phyloP scores from a whole-genome alignment of 2,797 vertebrate species.

The Parotocinclus haroldoi region DNA sequence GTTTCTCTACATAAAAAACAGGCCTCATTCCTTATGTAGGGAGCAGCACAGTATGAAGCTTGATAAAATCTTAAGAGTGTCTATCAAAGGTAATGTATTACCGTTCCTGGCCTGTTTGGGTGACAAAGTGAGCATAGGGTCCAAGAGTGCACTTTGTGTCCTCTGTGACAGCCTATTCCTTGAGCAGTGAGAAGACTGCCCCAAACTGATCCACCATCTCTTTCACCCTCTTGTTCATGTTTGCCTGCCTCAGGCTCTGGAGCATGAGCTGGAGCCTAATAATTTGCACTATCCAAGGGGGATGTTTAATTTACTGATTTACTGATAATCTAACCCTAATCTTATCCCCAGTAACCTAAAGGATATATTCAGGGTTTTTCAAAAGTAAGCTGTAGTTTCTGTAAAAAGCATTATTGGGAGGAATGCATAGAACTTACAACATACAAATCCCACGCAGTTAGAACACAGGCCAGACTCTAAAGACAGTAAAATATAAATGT shows the following conservation, averaged over 20 bases:
- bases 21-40: slow-evolving; percentile 55
- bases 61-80: slow-evolving; percentile 76
- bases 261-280: slow-evolving; percentile 51
- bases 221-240: slow-evolving; percentile 58
- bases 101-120: slow-evolving; percentile 78
- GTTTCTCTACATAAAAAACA: slow-evolving; percentile 13
- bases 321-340: too few relatives aligned
- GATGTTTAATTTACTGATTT: too few relatives aligned
- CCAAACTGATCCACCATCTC: slow-evolving; percentile 53
- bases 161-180: slow-evolving; percentile 58
- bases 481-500: too few relatives aligned
- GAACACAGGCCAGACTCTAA: too few relatives aligned
- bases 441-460: too few relatives aligned
- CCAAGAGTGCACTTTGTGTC: slow-evolving; percentile 50
- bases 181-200: slow-evolving; percentile 45
- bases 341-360: too few relatives aligned
- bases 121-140: slow-evolving; percentile 80
- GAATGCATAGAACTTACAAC: too few relatives aligned
- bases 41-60: slow-evolving; percentile 73
- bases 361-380: too few relatives aligned
- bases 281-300: not conserved
- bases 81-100: slow-evolving; percentile 87
- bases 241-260: slow-evolving; percentile 69
- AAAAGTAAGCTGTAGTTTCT: too few relatives aligned
- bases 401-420: too few relatives aligned